These are phyloP conservation scores for Chaetophractus vellerosus DNA, from an alignment of 2,797 vertebrate species.

Conservation along the genomic window DNA sequence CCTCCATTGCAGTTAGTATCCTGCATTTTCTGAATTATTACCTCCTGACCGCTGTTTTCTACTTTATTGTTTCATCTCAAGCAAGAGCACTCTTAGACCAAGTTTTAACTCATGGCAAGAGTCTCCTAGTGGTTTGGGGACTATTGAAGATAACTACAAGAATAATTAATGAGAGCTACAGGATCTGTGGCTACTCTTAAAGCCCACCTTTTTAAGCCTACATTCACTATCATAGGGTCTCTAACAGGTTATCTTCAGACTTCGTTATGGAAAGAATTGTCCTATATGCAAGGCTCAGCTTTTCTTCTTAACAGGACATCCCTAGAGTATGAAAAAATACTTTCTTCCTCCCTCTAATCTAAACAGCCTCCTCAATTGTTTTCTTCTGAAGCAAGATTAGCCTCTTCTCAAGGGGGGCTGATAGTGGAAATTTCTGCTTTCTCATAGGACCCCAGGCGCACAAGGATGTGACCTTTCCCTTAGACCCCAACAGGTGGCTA, in stretches of 20 bases:
- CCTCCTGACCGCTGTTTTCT: not conserved
- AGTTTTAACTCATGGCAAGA: not conserved
- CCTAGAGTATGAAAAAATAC: not conserved
- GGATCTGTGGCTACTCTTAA: not conserved
- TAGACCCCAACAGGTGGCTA: not conserved
- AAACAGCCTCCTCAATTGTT: not conserved
- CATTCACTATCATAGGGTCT: not conserved
- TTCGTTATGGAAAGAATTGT: not conserved
- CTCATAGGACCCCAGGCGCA: not conserved
- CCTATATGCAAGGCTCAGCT: not conserved
- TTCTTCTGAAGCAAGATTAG: not conserved
- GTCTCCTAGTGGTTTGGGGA: not conserved
- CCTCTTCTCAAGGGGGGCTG: not conserved
- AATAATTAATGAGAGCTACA: not conserved
- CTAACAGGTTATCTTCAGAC: not conserved
- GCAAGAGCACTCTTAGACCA: not conserved
- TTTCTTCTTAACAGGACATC: not conserved
- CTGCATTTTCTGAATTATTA: not conserved
- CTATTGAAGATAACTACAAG: not conserved
- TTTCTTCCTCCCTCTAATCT: slow-evolving; percentile 16
- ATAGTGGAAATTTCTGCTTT: not conserved
- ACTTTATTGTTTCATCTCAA: not conserved
- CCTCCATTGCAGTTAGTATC: not conserved
- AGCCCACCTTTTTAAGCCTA: not conserved
- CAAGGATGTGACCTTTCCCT: not conserved